Conservation (phyloP, 2,113 vertebrate genomes). For the Xiphophorus couchianus region DNA sequence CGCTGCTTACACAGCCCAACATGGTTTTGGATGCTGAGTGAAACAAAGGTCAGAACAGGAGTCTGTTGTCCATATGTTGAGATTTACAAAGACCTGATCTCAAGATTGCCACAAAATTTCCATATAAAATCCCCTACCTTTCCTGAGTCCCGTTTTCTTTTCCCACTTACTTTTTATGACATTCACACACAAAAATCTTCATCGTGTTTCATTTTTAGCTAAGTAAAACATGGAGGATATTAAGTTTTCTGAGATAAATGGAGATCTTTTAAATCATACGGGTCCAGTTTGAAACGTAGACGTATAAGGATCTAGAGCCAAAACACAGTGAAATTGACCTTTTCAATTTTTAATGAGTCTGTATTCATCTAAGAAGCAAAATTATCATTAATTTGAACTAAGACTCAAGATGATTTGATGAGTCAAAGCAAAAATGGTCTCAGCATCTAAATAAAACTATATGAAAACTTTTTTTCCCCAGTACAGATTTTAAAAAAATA, state of each 20-base stretch:
- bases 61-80: constrained; percentile 17
- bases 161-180: not conserved
- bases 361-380: not conserved
- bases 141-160: not conserved
- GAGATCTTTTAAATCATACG: not conserved
- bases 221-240: not conserved
- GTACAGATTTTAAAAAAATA: no score
- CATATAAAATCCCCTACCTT: not conserved
- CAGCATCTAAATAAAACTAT: not conserved
- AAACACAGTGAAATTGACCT: not conserved
- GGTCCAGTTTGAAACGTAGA: not conserved
- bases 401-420: not conserved
- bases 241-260: not conserved
- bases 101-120: not conserved
- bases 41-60: constrained; percentile 20
- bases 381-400: not conserved
- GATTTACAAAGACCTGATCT: not conserved
- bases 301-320: not conserved
- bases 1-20: not conserved
- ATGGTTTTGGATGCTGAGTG: constrained; percentile 1
- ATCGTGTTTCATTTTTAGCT: not conserved
- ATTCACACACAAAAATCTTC: not conserved
- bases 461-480: not conserved
- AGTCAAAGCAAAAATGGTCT: not conserved
- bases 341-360: not conserved